Evolutionary conservation across 2,888 invertebrate species (phyloP), one percentile per base, ranked within the genome.

Genomic region (Rhagophthalmus giganteus): DNA sequence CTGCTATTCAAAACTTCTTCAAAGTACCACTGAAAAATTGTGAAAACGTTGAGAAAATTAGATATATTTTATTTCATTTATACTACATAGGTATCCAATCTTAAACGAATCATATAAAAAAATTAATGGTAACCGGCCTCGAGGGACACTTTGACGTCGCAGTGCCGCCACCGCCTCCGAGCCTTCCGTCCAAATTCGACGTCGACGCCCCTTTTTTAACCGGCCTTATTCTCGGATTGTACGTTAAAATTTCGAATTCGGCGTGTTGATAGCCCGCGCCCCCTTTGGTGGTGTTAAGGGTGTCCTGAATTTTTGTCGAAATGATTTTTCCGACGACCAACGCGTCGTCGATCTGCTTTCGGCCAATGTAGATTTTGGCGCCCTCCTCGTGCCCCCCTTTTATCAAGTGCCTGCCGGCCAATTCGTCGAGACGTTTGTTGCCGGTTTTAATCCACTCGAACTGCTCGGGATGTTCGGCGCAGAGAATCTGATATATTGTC

Each of bases 401-500:
- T 9, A 53, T 7, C 5, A 53, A 15, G 3, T 42, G 25, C 35
- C 10, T 40, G 11, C 20, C 10, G 14, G 33, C 42, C 7, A 53
- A 13, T 5, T 9, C 6, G 10, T 35, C 27, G 9, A 53, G 31
- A 10, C 31, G 10, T 0, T 37, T 37, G 6, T 37, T 47, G 1
- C 30, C 38, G 5, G 53, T 53, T 3, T 8, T 16, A 33, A 53
- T 31, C 53, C 53, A 53, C n/a, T 47, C 37, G 5, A 53, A 42
- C 11, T 47, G 20, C 14, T 47, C 47, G 4, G 47, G 53, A 32
- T 37, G 37, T 2, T 31, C 31, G 4, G 53, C 42, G 16, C 53
- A 53, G 5, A 53, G 28, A 13, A 53, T 42, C 53, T 53, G 14
- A 27, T 44, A 24, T 3, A 10, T 9, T 12, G 13, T 24, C 9